Evolutionary conservation across 2,888 invertebrate genomes (phyloP).

Genomic region (Melanostoma mellinum): DNA sequence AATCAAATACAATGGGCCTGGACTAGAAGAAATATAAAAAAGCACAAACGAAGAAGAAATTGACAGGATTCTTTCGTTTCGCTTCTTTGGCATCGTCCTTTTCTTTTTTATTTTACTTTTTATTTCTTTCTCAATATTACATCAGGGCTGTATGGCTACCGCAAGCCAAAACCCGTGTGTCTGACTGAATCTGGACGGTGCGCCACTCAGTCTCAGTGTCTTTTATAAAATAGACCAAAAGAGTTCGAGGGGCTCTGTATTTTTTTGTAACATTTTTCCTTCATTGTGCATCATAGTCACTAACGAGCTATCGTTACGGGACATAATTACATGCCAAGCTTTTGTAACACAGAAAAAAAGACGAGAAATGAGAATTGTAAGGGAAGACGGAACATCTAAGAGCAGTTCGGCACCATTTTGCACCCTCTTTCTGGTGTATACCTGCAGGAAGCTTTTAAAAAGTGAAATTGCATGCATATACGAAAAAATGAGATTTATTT

Average conservation of each 20-base stretch:
- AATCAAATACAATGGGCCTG: conserved; percentile 70
- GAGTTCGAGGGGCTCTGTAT: conserved; percentile 46
- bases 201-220: conserved; percentile 62
- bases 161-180: conserved; percentile 47
- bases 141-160: conserved; percentile 43
- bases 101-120: conserved; percentile 9
- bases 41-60: conserved; percentile 58
- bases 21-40: conserved; percentile 48
- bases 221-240: conserved; percentile 62
- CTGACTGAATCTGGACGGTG: conserved; percentile 51
- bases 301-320: conserved; percentile 73
- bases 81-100: conserved; percentile 52
- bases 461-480: conserved; percentile 59
- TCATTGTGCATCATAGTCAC: conserved; percentile 68
- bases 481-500: conserved; percentile 72
- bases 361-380: conserved; percentile 48
- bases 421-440: conserved; percentile 32
- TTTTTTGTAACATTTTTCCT: conserved; percentile 42
- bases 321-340: conserved; percentile 73
- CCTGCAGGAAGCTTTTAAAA: conserved; percentile 73
- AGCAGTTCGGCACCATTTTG: conserved; percentile 41
- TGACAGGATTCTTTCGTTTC: conserved; percentile 71
- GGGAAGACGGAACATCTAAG: conserved; percentile 67
- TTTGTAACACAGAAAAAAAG: conserved; percentile 57
- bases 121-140: conserved; percentile 26